A percentile compares a stretch with the other conserved stretches of the same genome.
These are phyloP conservation scores for Pyrocoelia pectoralis DNA, from an alignment of 2,888 invertebrate genomes.

Conservation along the genomic window DNA sequence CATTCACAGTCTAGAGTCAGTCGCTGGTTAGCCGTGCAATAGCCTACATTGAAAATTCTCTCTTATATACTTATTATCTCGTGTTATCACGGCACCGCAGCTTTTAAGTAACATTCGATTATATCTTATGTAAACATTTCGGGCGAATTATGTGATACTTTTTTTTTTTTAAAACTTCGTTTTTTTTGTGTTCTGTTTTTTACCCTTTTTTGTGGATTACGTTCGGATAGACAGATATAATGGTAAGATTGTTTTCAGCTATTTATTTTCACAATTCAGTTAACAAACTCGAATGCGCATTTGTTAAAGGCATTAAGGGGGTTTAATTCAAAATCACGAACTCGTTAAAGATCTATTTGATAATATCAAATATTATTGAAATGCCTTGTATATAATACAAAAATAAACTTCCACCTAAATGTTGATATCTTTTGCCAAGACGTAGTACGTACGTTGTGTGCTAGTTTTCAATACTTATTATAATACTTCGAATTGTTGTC, in stretches of 20 bases:
- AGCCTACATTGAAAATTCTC: conserved; percentile 6
- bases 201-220: conserved; percentile 19
- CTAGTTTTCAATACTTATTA: conserved; percentile 23
- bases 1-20: conserved; percentile 24
- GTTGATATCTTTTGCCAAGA: conserved; percentile 11
- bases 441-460: conserved; percentile 29
- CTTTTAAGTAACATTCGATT: conserved; percentile 23
- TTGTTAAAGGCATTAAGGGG: background rate
- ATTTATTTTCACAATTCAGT: too few species aligned
- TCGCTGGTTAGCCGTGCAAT: conserved; percentile 18
- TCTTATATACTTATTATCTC: conserved; percentile 12
- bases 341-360: too few species aligned
- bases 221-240: too few species aligned
- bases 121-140: background rate
- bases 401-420: background rate
- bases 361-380: too few species aligned
- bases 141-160: conserved; percentile 29
- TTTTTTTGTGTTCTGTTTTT: conserved; percentile 25
- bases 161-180: conserved; percentile 19
- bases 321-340: conserved; percentile 15
- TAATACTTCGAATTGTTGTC: conserved; percentile 33
- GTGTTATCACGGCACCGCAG: conserved; percentile 32
- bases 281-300: too few species aligned
- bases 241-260: too few species aligned
- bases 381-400: too few species aligned